phyloP scores from a whole-genome alignment of 2,888 invertebrate genomes.

The Belgica antarctica region DNA sequence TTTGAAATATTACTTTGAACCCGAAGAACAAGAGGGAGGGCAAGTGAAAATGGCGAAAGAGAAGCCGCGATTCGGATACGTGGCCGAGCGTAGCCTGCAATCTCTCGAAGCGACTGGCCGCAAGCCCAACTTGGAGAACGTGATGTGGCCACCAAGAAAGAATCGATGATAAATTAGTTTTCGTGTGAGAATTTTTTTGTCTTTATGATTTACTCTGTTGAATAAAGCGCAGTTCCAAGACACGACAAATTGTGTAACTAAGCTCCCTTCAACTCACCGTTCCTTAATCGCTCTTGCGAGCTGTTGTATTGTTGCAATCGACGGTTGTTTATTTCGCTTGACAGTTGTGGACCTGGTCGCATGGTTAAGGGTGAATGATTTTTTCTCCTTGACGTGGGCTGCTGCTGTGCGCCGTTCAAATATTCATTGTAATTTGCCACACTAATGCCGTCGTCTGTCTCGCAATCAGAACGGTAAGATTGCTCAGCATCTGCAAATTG shows the following conservation, averaged over 20 bases:
- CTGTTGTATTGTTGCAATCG: conserved; percentile 59
- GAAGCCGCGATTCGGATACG: conserved; percentile 5
- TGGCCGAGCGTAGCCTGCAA: conserved; percentile 4
- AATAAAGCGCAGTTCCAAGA: conserved; percentile 2
- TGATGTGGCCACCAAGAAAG: background rate
- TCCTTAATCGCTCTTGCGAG: conserved; percentile 55
- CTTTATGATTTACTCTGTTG: background rate
- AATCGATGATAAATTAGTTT: background rate
- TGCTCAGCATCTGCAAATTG: conserved; percentile 66
- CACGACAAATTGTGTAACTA: background rate
- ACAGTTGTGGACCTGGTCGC: conserved; percentile 69
- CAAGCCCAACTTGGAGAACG: background rate
- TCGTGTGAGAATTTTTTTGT: background rate
- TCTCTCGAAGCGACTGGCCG: conserved; percentile 23
- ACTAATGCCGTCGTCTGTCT: conserved; percentile 61
- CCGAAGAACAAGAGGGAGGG: background rate
- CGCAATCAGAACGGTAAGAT: conserved; percentile 70
- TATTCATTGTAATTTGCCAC: conserved; percentile 35
- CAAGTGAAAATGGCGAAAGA: background rate
- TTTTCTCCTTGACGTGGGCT: conserved; percentile 47
- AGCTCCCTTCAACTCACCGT: conserved; percentile 50
- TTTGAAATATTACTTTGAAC: background rate
- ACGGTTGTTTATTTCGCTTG: conserved; percentile 65
- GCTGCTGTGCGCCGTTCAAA: conserved; percentile 20
- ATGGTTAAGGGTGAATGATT: conserved; percentile 62